phyloP scores from a whole-genome alignment of 1,140 invertebrate species.

The Galendromus occidentalis region DNA sequence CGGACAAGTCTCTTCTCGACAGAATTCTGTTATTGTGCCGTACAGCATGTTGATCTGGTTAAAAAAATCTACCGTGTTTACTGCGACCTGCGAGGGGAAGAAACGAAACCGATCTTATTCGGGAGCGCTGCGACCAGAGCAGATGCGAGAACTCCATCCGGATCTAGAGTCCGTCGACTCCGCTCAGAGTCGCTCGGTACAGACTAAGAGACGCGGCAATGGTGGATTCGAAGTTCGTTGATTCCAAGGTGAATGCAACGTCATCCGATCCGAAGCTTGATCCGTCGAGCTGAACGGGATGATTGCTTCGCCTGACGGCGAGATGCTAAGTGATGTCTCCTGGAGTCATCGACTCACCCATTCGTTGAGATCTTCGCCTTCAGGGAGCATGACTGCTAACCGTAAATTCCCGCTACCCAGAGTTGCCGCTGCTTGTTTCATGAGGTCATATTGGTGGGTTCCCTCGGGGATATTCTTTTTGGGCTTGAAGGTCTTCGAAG shows the following conservation, averaged over 20 bases:
- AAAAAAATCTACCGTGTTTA: constrained; percentile 67
- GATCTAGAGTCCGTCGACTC: too few relatives aligned
- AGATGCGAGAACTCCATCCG: not conserved
- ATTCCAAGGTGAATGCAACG: too few relatives aligned
- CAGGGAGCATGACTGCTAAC: constrained; percentile 84
- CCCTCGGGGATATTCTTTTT: constrained; percentile 98
- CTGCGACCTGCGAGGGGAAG: constrained; percentile 23
- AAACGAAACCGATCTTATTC: too few relatives aligned
- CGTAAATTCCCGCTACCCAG: constrained; percentile 89
- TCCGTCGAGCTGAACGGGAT: too few relatives aligned
- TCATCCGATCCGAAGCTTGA: too few relatives aligned
- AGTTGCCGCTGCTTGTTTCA: constrained; percentile 97
- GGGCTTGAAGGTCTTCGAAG: constrained; percentile 91
- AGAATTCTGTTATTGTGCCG: constrained; percentile 97
- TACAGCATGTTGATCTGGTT: constrained; percentile 99
- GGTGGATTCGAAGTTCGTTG: too few relatives aligned
- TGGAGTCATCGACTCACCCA: constrained; percentile 47
- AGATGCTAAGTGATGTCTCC: too few relatives aligned
- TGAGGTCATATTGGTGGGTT: constrained; percentile 94
- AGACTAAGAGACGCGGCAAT: too few relatives aligned
- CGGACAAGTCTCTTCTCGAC: constrained; percentile 88
- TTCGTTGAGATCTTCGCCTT: constrained; percentile 97
- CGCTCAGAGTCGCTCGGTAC: too few relatives aligned
- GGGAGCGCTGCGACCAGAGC: not conserved
- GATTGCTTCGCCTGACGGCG: too few relatives aligned